Percentiles rank a stretch among this genome's conserved stretches.
These are phyloP conservation scores for Sapajus apella DNA, from an alignment of 2,113 vertebrate species.

Conservation along the genomic window DNA sequence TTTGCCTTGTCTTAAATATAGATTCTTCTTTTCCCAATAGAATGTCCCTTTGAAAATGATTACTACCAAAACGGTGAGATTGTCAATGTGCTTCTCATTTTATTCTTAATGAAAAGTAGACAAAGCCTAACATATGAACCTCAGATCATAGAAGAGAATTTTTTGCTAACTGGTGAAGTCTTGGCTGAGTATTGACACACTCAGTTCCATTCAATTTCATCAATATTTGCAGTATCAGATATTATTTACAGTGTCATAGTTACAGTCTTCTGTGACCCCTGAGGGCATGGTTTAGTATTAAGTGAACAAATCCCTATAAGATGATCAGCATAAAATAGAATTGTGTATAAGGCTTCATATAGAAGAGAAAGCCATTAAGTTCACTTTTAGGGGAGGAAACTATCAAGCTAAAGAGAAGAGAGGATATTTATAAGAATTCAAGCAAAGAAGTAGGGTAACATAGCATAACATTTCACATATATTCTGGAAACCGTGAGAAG, in stretches of 20 bases:
- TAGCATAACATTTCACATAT: not conserved
- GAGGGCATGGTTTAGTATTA: constrained; percentile 3
- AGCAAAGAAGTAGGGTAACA: not conserved
- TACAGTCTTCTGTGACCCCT: not conserved
- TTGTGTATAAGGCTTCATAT: not conserved
- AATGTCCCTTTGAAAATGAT: constrained; percentile 36
- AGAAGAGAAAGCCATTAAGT: not conserved
- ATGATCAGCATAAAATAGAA: not conserved
- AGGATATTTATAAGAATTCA: not conserved
- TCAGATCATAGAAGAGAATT: not conserved
- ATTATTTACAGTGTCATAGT: not conserved
- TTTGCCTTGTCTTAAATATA: constrained; percentile 64
- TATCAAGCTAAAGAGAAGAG: not conserved
- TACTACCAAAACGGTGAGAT: not conserved
- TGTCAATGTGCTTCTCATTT: constrained; percentile 25
- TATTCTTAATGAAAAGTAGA: constrained; percentile 53
- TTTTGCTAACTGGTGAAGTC: not conserved
- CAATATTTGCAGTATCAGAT: not conserved
- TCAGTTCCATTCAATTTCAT: constrained; percentile 9
- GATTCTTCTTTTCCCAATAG: constrained; percentile 56
- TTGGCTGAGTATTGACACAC: not conserved
- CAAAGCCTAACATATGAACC: not conserved
- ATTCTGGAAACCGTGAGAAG: not conserved
- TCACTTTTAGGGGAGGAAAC: not conserved
- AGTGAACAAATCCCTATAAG: not conserved